Percentiles rank a stretch among this genome's conserved stretches.
Conservation (phyloP, 2,888 invertebrate genomes). For the Abrostola tripartita region DNA sequence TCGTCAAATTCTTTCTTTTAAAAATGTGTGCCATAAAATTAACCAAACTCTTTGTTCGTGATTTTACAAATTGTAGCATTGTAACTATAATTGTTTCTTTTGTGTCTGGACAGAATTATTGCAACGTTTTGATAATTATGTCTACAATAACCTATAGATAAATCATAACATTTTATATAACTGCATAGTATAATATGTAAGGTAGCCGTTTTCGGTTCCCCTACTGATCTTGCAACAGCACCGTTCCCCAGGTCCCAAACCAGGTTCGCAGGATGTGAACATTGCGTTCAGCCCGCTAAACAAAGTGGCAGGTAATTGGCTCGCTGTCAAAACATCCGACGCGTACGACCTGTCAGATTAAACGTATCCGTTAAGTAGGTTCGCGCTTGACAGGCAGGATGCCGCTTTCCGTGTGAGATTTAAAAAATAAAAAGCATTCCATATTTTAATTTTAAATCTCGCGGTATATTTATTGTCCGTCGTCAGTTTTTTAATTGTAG, state of each 20-base stretch:
- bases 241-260: conserved; percentile 28
- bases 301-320: conserved; percentile 84
- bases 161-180: too few relatives aligned
- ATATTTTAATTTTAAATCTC: conserved; percentile 43
- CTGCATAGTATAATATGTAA: neutral
- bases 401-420: conserved; percentile 52
- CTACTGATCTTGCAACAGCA: conserved; percentile 4
- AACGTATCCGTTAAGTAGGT: conserved; percentile 81
- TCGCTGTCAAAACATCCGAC: conserved; percentile 85
- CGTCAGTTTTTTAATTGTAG: conserved; percentile 18
- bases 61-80: too few relatives aligned
- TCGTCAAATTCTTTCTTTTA: too few relatives aligned
- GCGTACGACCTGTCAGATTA: conserved; percentile 77
- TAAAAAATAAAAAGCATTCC: conserved; percentile 58
- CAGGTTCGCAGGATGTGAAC: conserved; percentile 76
- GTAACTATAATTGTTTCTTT: too few relatives aligned
- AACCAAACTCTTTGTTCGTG: too few relatives aligned
- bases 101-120: too few relatives aligned
- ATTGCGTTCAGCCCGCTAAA: conserved; percentile 67
- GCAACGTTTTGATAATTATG: too few relatives aligned
- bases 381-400: conserved; percentile 60
- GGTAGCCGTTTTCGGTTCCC: neutral
- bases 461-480: conserved; percentile 27
- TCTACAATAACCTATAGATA: too few relatives aligned
- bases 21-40: too few relatives aligned